Conservation (phyloP, 2,113 vertebrate genomes). For the Myiagra hebetior region DNA sequence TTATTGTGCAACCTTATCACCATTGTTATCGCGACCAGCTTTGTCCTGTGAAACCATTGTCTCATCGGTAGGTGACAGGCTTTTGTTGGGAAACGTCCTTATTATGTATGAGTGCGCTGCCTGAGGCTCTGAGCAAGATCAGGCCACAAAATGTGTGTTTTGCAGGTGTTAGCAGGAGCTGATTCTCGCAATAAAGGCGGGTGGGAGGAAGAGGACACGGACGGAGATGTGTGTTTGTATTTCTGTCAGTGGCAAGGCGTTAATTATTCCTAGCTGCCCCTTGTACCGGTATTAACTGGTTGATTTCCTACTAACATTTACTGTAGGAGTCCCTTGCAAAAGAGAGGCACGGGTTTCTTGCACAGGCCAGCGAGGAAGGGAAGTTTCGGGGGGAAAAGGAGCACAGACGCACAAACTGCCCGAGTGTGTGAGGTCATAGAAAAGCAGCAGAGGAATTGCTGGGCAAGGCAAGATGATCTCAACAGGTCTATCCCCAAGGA, state of each 20-base stretch:
- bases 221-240: not conserved
- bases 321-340: not conserved
- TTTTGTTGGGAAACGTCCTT: constrained; percentile 7
- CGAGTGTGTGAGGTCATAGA: not conserved
- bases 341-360: not conserved
- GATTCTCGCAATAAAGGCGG: not conserved
- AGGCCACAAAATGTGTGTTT: not conserved
- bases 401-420: not conserved
- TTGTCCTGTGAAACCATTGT: constrained; percentile 20
- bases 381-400: not conserved
- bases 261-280: not conserved
- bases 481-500: not conserved
- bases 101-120: not conserved
- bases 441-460: not conserved
- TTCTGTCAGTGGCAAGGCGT: not conserved
- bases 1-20: not conserved
- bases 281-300: not conserved
- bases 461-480: not conserved
- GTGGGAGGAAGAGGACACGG: not conserved
- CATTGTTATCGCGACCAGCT: not conserved
- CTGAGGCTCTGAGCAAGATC: not conserved
- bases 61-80: not conserved
- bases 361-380: not conserved
- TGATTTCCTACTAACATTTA: not conserved
- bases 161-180: not conserved